These are phyloP conservation scores for Erebia epiphron DNA, from an alignment of 2,888 invertebrate species.

Conservation along the genomic window DNA sequence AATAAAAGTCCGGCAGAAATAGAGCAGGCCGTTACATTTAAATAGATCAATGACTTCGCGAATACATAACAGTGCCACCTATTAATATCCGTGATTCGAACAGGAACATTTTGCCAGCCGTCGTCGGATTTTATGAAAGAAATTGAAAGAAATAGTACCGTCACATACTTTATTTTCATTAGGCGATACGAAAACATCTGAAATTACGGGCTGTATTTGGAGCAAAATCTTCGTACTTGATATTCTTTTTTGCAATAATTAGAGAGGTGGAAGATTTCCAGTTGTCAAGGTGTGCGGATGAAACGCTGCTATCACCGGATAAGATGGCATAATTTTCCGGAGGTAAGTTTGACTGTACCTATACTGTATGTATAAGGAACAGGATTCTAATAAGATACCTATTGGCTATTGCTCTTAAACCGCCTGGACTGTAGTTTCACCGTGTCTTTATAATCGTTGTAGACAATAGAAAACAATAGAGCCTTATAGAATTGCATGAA, in stretches of 20 bases:
- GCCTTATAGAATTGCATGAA: constrained; percentile 31
- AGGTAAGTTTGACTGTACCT: too few relatives aligned
- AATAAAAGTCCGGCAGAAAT: constrained; percentile 26
- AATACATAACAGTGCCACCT: constrained; percentile 32
- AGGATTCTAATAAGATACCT: too few relatives aligned
- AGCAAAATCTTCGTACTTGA: too few relatives aligned
- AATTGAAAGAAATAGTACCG: constrained; percentile 11
- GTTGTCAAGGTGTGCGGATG: too few relatives aligned
- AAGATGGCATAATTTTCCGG: too few relatives aligned
- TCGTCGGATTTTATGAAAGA: constrained; percentile 5
- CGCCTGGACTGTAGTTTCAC: not conserved
- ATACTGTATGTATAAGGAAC: too few relatives aligned
- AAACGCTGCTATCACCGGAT: too few relatives aligned
- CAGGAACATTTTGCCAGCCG: constrained; percentile 16
- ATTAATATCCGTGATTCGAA: constrained; percentile 32
- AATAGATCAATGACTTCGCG: constrained; percentile 35
- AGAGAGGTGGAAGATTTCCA: too few relatives aligned
- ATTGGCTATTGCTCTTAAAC: too few relatives aligned
- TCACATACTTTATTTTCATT: not conserved
- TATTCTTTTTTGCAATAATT: too few relatives aligned
- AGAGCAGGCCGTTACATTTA: constrained; percentile 27
- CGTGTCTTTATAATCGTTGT: not conserved
- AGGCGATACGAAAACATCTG: not conserved
- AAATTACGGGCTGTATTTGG: too few relatives aligned
- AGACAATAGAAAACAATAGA: constrained; percentile 35